Conservation (phyloP, 1,140 invertebrate genomes). For the Megathymus violae region DNA sequence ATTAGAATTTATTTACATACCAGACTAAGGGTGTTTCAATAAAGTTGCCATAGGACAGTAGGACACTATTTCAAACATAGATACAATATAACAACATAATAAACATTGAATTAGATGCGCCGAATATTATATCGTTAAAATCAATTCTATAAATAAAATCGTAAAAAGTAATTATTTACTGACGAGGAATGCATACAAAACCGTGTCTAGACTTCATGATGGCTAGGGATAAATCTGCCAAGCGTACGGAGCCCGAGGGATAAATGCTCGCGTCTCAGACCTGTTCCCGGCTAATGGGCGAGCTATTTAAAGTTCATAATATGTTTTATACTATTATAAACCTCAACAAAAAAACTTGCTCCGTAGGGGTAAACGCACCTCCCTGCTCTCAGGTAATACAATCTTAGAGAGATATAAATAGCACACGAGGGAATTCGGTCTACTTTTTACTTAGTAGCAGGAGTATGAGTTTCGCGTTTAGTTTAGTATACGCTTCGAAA, state of each 20-base stretch:
- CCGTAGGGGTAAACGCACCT: slow-evolving; percentile 56
- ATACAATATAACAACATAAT: too few relatives aligned
- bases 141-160: too few relatives aligned
- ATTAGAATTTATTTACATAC: too few relatives aligned
- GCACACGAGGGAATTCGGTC: slow-evolving; percentile 47
- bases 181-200: slow-evolving; percentile 16
- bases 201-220: slow-evolving; percentile 34
- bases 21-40: too few relatives aligned
- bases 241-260: slow-evolving; percentile 32
- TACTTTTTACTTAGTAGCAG: slow-evolving; percentile 43
- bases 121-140: too few relatives aligned
- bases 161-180: too few relatives aligned
- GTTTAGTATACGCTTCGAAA: slow-evolving; percentile 16
- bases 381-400: slow-evolving; percentile 40
- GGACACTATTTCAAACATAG: too few relatives aligned
- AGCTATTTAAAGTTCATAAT: slow-evolving; percentile 53
- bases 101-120: too few relatives aligned
- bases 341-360: slow-evolving; percentile 54
- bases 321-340: slow-evolving; percentile 49
- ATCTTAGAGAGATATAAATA: slow-evolving; percentile 57
- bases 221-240: slow-evolving; percentile 39
- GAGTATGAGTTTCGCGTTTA: slow-evolving; percentile 22
- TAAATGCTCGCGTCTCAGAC: slow-evolving; percentile 43
- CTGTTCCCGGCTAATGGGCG: slow-evolving; percentile 55
- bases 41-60: too few relatives aligned